Conservation (phyloP, 2,888 invertebrate species). For the Cephalotes varians region DNA sequence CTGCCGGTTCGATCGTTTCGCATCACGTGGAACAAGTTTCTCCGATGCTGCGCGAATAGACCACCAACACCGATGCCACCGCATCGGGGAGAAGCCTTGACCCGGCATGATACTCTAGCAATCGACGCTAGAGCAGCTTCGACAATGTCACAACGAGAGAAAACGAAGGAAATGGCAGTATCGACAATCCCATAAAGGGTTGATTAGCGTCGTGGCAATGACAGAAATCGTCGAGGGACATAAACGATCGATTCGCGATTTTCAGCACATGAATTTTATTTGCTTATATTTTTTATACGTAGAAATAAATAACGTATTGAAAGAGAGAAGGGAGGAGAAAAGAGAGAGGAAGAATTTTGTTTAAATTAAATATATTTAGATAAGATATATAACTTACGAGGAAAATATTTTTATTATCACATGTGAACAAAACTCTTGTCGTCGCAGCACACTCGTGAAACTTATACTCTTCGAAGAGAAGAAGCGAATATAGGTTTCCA, state of each 20-base stretch:
- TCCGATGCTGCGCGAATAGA: neutral
- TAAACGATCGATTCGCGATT: neutral
- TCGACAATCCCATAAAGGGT: neutral
- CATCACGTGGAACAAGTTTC: neutral
- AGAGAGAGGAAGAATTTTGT: neutral
- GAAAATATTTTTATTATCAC: neutral
- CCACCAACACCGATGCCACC: constrained; percentile 8
- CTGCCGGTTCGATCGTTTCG: constrained; percentile 13
- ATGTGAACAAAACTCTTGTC: neutral
- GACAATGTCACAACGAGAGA: constrained; percentile 12
- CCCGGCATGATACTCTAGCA: constrained; percentile 41
- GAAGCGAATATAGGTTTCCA: neutral
- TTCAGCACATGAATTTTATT: neutral
- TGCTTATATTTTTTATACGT: neutral
- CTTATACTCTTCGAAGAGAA: neutral
- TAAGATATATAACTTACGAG: neutral
- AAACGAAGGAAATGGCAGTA: neutral
- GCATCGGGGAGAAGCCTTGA: constrained; percentile 60
- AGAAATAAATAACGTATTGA: neutral
- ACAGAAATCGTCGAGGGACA: neutral
- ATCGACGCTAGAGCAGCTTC: constrained; percentile 28
- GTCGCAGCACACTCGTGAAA: neutral
- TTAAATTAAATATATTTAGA: neutral
- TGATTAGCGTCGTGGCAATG: neutral
- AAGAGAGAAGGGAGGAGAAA: neutral